Percentiles rank a stretch among this genome's conserved stretches.
These are phyloP conservation scores for Ptilodon capucinus DNA, from an alignment of 2,888 invertebrate species.

Conservation along the genomic window DNA sequence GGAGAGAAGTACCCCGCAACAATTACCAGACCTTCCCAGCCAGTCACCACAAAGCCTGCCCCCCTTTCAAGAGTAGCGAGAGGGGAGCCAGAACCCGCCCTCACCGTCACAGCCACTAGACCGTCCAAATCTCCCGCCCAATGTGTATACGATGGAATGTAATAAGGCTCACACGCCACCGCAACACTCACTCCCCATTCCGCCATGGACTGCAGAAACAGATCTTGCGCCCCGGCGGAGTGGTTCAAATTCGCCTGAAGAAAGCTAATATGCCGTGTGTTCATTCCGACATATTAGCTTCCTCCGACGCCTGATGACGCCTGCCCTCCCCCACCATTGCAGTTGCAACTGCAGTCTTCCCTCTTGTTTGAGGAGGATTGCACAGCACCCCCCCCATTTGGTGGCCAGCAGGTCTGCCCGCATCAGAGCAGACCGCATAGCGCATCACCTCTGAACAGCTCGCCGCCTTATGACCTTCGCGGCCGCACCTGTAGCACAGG, in stretches of 20 bases:
- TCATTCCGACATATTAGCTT: background rate
- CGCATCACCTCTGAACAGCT: background rate
- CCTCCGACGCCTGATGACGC: background rate
- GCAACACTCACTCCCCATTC: conserved; percentile 4
- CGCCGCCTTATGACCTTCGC: background rate
- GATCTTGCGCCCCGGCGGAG: no score
- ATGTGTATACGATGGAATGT: background rate
- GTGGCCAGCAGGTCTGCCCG: no score
- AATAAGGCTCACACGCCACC: conserved; percentile 3
- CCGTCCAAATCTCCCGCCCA: background rate
- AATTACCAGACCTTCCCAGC: conserved; percentile 1
- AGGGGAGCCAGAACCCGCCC: conserved; percentile 5
- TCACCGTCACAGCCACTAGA: background rate
- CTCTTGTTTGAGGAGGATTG: background rate
- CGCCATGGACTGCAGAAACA: conserved; percentile 7
- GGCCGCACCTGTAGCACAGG: background rate
- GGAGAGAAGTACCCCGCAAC: conserved; percentile 27
- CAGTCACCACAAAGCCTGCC: conserved; percentile 11
- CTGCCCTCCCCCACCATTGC: background rate
- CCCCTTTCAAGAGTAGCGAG: conserved; percentile 2
- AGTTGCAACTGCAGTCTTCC: background rate
- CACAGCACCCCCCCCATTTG: background rate
- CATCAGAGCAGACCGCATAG: background rate
- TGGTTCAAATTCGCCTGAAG: no score
- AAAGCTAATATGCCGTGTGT: background rate